phyloP scores from a whole-genome alignment of 2,113 vertebrate species.

The Catagonus wagneri region DNA sequence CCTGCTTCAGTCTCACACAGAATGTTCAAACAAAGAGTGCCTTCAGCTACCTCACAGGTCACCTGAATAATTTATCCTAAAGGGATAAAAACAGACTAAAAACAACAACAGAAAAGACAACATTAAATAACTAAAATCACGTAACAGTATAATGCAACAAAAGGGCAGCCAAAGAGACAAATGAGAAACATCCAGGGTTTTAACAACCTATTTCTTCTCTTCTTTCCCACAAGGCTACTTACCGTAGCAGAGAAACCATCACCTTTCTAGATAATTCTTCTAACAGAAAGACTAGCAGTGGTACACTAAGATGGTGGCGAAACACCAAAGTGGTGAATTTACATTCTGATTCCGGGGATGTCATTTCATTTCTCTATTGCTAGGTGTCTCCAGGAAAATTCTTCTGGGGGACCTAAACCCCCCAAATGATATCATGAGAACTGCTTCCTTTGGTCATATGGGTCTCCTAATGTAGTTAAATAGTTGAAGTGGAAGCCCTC shows the following conservation, averaged over 20 bases:
- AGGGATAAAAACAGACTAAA: neutral
- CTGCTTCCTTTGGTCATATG: neutral
- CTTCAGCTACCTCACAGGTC: neutral
- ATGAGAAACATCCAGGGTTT: neutral
- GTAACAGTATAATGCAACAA: neutral
- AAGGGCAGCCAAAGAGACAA: neutral
- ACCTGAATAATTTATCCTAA: neutral
- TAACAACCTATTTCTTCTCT: neutral
- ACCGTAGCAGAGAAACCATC: neutral
- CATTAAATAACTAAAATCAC: neutral
- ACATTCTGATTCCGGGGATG: neutral
- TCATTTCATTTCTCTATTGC: neutral
- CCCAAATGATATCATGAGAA: neutral
- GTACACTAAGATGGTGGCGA: neutral
- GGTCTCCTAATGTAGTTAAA: neutral
- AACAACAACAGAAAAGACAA: neutral
- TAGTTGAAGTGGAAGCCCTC: neutral
- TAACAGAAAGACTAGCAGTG: neutral
- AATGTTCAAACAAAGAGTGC: slow-evolving; percentile 20
- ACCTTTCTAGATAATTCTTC: neutral
- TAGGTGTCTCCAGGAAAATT: neutral
- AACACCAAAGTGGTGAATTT: neutral
- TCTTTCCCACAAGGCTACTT: neutral
- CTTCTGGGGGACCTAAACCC: neutral
- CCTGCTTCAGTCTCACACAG: neutral